phyloP scores from a whole-genome alignment of 2,797 vertebrate genomes.

The Helicolenus hilgendorfi region DNA sequence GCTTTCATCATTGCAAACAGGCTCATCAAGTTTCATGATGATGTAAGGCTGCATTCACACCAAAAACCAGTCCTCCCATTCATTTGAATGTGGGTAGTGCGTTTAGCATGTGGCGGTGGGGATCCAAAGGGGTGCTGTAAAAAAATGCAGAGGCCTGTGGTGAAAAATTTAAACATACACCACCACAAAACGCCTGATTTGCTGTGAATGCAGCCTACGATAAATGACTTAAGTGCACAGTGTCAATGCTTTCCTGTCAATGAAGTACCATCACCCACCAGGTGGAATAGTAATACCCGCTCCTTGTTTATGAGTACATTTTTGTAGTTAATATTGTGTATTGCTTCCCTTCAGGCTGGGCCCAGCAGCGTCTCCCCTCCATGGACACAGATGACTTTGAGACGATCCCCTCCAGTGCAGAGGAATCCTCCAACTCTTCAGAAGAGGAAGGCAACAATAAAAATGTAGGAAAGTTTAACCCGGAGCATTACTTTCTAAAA shows the following conservation, averaged over 20 bases:
- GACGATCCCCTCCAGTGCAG: constrained; percentile 94
- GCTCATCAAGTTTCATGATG: background rate
- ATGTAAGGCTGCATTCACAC: no score
- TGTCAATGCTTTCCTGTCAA: background rate
- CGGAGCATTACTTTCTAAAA: background rate
- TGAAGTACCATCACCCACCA: background rate
- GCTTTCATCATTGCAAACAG: background rate
- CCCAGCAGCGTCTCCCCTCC: constrained; percentile 90
- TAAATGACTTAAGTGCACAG: background rate
- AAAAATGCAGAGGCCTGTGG: no score
- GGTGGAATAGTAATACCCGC: background rate
- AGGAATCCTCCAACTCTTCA: constrained; percentile 95
- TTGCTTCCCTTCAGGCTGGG: constrained; percentile 88
- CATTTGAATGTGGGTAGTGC: no score
- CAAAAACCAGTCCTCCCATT: no score
- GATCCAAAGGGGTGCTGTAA: no score
- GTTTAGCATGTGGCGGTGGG: no score
- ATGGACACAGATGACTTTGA: constrained; percentile 93
- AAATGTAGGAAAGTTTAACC: constrained; percentile 84
- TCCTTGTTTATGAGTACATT: background rate
- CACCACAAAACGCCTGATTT: no score
- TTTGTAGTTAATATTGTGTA: background rate
- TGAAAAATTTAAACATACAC: no score
- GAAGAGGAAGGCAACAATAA: constrained; percentile 92
- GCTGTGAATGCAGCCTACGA: background rate